A percentile compares a stretch with the other conserved stretches of the same genome.
Evolutionary conservation across 2,888 invertebrate species (phyloP).

Genomic region (Oegoconia quadripuncta): DNA sequence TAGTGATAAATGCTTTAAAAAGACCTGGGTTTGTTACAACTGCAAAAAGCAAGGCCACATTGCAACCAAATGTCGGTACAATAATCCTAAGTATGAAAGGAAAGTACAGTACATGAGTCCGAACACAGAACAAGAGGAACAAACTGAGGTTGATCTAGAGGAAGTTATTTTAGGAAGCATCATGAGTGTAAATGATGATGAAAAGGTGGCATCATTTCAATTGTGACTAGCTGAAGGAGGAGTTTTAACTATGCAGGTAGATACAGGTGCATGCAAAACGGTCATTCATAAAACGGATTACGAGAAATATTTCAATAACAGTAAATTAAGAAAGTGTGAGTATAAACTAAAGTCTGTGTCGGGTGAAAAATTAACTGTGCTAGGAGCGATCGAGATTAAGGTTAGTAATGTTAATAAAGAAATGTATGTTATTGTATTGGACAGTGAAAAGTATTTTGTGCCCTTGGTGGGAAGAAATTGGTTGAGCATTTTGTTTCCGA

Average conservation of each 20-base stretch:
- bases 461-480: conserved; percentile 15
- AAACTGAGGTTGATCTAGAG: background rate
- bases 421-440: conserved; percentile 6
- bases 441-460: conserved; percentile 10
- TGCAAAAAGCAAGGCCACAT: background rate
- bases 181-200: background rate
- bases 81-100: background rate
- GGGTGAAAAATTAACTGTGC: conserved; percentile 1
- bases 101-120: background rate
- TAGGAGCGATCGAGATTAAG: background rate
- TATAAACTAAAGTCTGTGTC: conserved; percentile 8
- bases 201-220: background rate
- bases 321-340: background rate
- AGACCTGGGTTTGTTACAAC: background rate
- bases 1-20: background rate
- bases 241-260: conserved; percentile 8
- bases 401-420: background rate
- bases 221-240: background rate
- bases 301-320: background rate
- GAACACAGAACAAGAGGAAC: background rate
- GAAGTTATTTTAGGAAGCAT: background rate
- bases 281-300: conserved; percentile 8
- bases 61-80: background rate
- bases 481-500: conserved; percentile 8
- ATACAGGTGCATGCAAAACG: conserved; percentile 10